Conservation (phyloP, 2,888 invertebrate species). For the Teleiodes luculella region DNA sequence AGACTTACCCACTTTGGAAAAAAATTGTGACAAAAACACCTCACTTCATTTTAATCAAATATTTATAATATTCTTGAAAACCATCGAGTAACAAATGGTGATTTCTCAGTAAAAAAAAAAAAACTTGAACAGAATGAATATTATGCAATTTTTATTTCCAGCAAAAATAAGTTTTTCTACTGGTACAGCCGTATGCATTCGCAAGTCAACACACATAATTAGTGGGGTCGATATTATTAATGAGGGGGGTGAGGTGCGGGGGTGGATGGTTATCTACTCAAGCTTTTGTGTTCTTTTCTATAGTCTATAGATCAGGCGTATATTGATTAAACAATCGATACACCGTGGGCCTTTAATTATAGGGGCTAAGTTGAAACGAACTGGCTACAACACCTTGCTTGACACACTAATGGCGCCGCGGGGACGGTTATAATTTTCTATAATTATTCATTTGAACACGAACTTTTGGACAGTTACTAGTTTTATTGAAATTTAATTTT, state of each 20-base stretch:
- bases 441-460: conserved; percentile 68
- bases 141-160: no score
- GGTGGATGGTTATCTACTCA: conserved; percentile 69
- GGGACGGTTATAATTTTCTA: conserved; percentile 59
- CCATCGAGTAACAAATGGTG: conserved; percentile 58
- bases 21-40: no score
- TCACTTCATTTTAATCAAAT: no score
- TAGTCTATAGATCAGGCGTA: conserved; percentile 62
- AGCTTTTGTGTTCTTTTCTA: conserved; percentile 76
- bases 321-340: conserved; percentile 76
- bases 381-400: conserved; percentile 59
- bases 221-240: conserved; percentile 78
- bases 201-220: conserved; percentile 73
- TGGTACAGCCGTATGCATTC: conserved; percentile 57
- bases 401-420: conserved; percentile 64
- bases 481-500: conserved; percentile 18
- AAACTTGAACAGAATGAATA: no score
- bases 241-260: conserved; percentile 58
- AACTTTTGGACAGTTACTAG: conserved; percentile 42
- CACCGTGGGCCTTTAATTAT: conserved; percentile 68
- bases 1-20: no score
- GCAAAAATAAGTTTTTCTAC: neutral
- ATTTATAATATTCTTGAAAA: no score
- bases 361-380: conserved; percentile 63
- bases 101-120: conserved; percentile 55